A percentile compares a stretch with the other conserved stretches of the same genome.
These are phyloP conservation scores for Tridacna crocea DNA, from an alignment of 2,888 invertebrate species.

Conservation along the genomic window DNA sequence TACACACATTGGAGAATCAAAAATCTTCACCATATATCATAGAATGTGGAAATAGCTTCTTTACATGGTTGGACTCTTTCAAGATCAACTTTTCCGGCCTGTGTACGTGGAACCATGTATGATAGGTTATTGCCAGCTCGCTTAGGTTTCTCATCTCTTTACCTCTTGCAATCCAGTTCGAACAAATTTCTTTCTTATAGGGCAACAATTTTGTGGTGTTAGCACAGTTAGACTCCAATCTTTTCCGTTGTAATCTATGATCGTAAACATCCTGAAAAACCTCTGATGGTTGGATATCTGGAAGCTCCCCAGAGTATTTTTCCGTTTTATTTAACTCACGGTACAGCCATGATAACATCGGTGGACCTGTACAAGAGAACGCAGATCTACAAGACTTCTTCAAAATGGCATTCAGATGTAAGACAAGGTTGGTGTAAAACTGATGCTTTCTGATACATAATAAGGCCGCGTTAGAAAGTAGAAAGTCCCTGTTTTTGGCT, in stretches of 20 bases:
- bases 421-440: background rate
- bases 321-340: conserved; percentile 5
- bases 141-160: conserved; percentile 5
- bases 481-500: background rate
- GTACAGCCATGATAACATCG: background rate
- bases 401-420: background rate
- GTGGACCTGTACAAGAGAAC: background rate
- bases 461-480: background rate
- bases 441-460: background rate
- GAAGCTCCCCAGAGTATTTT: background rate
- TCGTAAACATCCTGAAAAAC: conserved; percentile 12
- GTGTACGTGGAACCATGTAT: background rate
- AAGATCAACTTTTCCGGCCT: background rate
- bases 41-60: background rate
- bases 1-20: background rate
- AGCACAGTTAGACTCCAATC: background rate
- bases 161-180: conserved; percentile 6
- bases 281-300: background rate
- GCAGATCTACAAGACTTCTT: background rate
- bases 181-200: background rate
- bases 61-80: background rate
- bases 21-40: conserved; percentile 3
- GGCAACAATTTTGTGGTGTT: background rate
- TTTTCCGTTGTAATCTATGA: background rate
- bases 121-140: conserved; percentile 1